These are phyloP conservation scores for Drosophila mimica DNA, from an alignment of 2,888 invertebrate genomes.

Conservation along the genomic window DNA sequence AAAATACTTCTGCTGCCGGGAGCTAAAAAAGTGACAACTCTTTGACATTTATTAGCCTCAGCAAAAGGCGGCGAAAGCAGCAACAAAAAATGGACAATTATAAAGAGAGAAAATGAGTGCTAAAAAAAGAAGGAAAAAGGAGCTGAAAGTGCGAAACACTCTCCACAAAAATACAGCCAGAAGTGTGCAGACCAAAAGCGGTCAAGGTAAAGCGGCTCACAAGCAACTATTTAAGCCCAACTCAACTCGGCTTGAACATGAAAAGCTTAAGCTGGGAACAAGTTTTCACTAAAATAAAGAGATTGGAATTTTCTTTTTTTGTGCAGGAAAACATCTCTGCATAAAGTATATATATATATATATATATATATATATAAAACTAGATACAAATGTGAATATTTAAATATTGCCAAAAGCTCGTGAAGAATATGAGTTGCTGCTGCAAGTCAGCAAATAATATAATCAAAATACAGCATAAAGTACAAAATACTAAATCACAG, in stretches of 20 bases:
- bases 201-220: constrained; percentile 16
- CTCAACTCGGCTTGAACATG: constrained; percentile 22
- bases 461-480: rapidly evolving
- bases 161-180: constrained; percentile 8
- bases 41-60: constrained; percentile 79
- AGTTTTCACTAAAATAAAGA: neutral
- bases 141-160: constrained; percentile 36
- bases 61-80: constrained; percentile 33
- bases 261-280: neutral
- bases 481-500: neutral
- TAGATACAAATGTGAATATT: no score
- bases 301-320: neutral
- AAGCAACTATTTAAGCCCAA: constrained; percentile 11
- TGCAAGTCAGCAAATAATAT: neutral
- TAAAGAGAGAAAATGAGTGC: constrained; percentile 25
- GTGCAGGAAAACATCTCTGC: rapidly evolving
- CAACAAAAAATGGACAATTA: constrained; percentile 53
- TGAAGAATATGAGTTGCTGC: neutral
- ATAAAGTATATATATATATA: neutral
- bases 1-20: constrained; percentile 53
- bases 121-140: neutral
- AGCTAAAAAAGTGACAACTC: constrained; percentile 45
- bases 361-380: no score
- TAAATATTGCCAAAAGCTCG: neutral
- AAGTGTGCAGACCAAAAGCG: neutral